A percentile compares a stretch with the other conserved stretches of the same genome.
These are phyloP conservation scores for Kryptopterus vitreolus DNA, from an alignment of 2,797 vertebrate genomes.

Conservation along the genomic window DNA sequence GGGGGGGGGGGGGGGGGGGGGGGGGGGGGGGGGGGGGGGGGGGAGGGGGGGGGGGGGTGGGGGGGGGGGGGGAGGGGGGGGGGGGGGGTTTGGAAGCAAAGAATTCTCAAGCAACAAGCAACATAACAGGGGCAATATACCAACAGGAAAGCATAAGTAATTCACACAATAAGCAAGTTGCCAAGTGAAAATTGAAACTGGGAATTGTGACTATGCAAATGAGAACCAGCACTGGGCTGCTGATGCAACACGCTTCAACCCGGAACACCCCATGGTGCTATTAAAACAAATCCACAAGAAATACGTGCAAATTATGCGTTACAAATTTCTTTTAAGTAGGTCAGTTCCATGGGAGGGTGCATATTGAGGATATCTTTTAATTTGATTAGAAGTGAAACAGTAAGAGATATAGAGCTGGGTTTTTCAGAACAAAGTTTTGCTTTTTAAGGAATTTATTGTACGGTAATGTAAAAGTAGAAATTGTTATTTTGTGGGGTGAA, in stretches of 20 bases:
- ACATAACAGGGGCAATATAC: not conserved
- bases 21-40: too few relatives aligned
- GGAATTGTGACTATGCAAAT: slow-evolving; percentile 30
- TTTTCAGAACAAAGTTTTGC: too few relatives aligned
- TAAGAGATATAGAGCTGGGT: not conserved
- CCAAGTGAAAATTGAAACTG: slow-evolving; percentile 17
- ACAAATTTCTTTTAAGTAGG: slow-evolving; percentile 5
- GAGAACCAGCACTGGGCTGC: not conserved
- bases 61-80: too few relatives aligned
- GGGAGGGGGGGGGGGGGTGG: too few relatives aligned
- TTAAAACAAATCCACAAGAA: not conserved
- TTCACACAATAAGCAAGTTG: slow-evolving; percentile 29
- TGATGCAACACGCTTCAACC: slow-evolving; percentile 15
- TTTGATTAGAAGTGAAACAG: not conserved
- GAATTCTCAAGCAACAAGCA: not conserved
- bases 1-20: too few relatives aligned
- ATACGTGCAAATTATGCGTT: not conserved
- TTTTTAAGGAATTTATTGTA: not conserved
- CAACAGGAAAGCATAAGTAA: slow-evolving; percentile 22
- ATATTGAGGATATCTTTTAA: not conserved
- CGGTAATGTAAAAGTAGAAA: not conserved
- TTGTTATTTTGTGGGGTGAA: not conserved
- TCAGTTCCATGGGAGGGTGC: not conserved
- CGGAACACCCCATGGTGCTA: slow-evolving; percentile 3
- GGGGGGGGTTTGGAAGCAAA: too few relatives aligned